Evolutionary conservation across 2,888 invertebrate species (phyloP).

Genomic region (Chloroclystis v-ata): DNA sequence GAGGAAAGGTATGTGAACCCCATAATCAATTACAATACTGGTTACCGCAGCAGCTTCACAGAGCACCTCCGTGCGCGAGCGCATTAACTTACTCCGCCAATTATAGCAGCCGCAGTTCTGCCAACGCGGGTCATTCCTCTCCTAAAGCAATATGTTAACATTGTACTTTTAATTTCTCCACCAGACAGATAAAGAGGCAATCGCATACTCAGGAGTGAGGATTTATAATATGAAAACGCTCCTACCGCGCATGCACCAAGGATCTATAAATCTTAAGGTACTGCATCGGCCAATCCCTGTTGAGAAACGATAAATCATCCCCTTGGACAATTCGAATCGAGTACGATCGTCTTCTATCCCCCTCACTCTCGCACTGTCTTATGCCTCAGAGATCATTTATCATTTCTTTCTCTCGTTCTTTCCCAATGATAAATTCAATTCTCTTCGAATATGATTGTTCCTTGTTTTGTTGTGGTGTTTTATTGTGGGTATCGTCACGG

Average conservation of each 20-base stretch:
- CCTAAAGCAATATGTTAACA: slow-evolving; percentile 69
- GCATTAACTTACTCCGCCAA: slow-evolving; percentile 57
- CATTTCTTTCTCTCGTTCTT: slow-evolving; percentile 72
- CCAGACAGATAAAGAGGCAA: slow-evolving; percentile 65
- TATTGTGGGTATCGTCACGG: slow-evolving; percentile 74
- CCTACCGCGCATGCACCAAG: slow-evolving; percentile 75
- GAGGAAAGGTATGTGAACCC: slow-evolving; percentile 29
- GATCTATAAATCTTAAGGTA: slow-evolving; percentile 76
- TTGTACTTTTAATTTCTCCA: slow-evolving; percentile 69
- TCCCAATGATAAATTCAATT: slow-evolving; percentile 77
- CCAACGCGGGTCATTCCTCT: slow-evolving; percentile 37
- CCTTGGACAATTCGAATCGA: slow-evolving; percentile 65
- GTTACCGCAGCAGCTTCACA: slow-evolving; percentile 11
- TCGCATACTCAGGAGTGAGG: slow-evolving; percentile 72
- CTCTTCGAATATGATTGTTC: slow-evolving; percentile 76
- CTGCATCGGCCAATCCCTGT: slow-evolving; percentile 77
- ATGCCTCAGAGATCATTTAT: slow-evolving; percentile 67
- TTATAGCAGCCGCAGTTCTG: slow-evolving; percentile 47
- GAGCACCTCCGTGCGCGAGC: slow-evolving; percentile 20
- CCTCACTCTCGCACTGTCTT: slow-evolving; percentile 53
- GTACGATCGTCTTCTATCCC: slow-evolving; percentile 48
- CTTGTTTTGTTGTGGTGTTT: slow-evolving; percentile 74
- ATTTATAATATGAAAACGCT: slow-evolving; percentile 77
- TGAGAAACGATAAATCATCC: slow-evolving; percentile 77
- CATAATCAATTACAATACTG: slow-evolving; percentile 35